Evolutionary conservation across 2,797 vertebrate species (phyloP), one percentile per base, ranked within the genome.

Genomic region (Tarsius wallacei): DNA sequence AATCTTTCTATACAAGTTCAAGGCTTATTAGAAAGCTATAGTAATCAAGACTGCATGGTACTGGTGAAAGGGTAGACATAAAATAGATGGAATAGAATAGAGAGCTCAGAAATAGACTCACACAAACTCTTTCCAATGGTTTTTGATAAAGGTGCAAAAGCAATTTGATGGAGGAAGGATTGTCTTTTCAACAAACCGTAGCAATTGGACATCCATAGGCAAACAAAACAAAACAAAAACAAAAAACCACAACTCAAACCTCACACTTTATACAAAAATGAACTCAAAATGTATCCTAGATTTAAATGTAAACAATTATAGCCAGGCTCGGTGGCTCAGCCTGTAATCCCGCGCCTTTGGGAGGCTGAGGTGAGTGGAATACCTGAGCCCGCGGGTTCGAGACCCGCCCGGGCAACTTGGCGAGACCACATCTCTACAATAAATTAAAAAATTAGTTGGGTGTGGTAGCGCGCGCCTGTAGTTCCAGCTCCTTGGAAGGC

Each of bases 1-100:
- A 86, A 74, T 74, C 74, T 90, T 87, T 82, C 77, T 77, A 77
- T 47, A 71, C 55, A 77, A 91, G 36, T 42, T 93, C 59, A 86
- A 87, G 87, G 55, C 36, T 86, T 81, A 71, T 86, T 74, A 76
- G 57, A 85, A 31, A 82, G 74, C 33, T 51, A 49, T 16, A 68
- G 28, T 61, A 55, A 51, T 92, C 36, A 84, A 84, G 84, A 84
- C 13, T 22, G 17, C 36, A n/a, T 59, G 57, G 16, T 63, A 89
- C n/a, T 80, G 53, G 10, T 66, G 73, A 74, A 84, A 31, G 7
- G 28, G 81, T 3, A 91, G 53, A 89, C 21, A 85, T 57, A 24
- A 74, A 73, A 70, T 85, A 59, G 53, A 63, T 76, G 73, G 12
- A 70, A 86, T 71, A 26, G 57, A 76, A 64, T 15, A 64, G 80